Base-by-base conservation (phyloP, 2,113 vertebrate species). In the Albula glossodonta region DNA sequence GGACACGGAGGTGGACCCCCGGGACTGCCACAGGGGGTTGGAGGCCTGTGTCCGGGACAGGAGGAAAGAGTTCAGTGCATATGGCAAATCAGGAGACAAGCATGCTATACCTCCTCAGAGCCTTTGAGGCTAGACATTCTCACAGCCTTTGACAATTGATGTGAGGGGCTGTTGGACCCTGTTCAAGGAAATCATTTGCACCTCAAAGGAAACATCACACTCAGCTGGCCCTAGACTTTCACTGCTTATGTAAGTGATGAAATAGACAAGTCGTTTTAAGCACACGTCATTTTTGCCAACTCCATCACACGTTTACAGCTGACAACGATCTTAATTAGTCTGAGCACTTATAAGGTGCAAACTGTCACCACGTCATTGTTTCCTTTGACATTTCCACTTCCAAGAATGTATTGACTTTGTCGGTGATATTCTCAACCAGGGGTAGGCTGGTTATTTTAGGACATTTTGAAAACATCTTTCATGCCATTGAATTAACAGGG, bases 11-110 rank as follows among this genome's bases (percentile, higher is more conserved):
- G 95, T 93, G 82, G 97, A 95, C 11, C 96, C 91, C 1, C 97
- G 96, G 0, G 95, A 93, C 85, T 97, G 97, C 96, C 97, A 97
- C 87, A 96, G 91, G 0, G 97, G 96, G 88, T 97, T 98, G 0
- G 97, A 95, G 41, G 97, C 94, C 97, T 98, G 90, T 0, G 2
- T 13, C 12, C 82, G 1, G 70, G 70, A 56, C 52, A 22, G 8
- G 49, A 15, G 50, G 78, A 8, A 7, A 2, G 31, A 78, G 7
- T 17, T 85, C 25, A 63, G 19, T 6, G 57, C 82, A 15, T 50
- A 25, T 2, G 41, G 52, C 77, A 48, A 25, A 48, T 66, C 60
- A 66, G 60, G 17, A 1, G 17, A 0, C 60, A 2, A 5, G 19
- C 1, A 66, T 19, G 5, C 15, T 22, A 9, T 4, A 7, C 15